Base-by-base conservation (phyloP, 1,140 invertebrate species). In the Sarcophaga bullata region DNA sequence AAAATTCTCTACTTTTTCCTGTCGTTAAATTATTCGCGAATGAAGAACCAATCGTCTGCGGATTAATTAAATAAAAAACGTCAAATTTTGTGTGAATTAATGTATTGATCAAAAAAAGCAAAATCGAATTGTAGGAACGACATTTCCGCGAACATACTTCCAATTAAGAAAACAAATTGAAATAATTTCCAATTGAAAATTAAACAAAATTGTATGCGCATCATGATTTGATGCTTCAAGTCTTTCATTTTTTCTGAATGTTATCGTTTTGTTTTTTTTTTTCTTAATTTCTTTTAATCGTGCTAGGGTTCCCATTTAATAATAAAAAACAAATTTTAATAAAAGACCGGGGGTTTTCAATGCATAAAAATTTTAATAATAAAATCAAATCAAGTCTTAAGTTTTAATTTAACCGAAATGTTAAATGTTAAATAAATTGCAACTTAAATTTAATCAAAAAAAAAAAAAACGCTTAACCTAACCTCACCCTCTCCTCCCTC, bases 331-430 rank as follows among this genome's bases (percentile, higher is more conserved):
- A 78, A 50, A 78, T n/a, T 78, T 49, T 13, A 25, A 78, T 37
- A 37, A 37, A 37, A 37, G 4, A 37, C 1, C n/a, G n/a, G n/a
- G n/a, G n/a, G n/a, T n/a, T n/a, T n/a, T n/a, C 48, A 17, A 6
- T 17, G 17, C 13, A 78, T 50, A 78, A 78, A 17, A 52, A 78
- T n/a, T 78, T 78, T 19, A 78, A 78, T 78, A 78, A 78, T 78
- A 50, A 78, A 78, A 78, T 78, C 75, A 78, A 78, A 78, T 78
- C 75, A 78, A 78, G 17, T 78, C 75, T n/a, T 78, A 78, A 78
- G 75, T 50, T 78, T 68, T 68, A 68, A 68, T 68, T 68, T 68
- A 68, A 68, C 17, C 54, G 19, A 68, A 68, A 68, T 68, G 62
- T 8, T 17, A 58, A 58, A 68, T 68, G 62, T 58, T 58, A 19